These are phyloP conservation scores for Eristalis pertinax DNA, from an alignment of 2,888 invertebrate species.

Conservation along the genomic window DNA sequence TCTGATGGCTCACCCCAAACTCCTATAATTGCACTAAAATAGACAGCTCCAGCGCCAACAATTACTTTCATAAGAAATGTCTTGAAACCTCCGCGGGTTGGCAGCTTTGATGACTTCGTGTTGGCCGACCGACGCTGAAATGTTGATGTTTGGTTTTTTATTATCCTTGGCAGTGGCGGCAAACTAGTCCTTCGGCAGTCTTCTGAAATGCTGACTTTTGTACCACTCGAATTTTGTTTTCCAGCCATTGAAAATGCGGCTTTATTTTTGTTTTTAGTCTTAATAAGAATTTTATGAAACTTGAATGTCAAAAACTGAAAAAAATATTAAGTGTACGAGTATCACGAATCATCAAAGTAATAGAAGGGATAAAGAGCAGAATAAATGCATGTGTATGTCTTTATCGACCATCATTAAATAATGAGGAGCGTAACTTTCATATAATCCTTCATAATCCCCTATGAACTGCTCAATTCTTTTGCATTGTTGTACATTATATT, in stretches of 20 bases:
- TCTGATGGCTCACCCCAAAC: conserved; percentile 54
- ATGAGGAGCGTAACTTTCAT: no score
- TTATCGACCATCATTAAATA: no score
- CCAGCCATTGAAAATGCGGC: conserved; percentile 33
- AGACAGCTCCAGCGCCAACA: conserved; percentile 48
- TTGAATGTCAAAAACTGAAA: neutral
- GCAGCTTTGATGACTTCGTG: neutral
- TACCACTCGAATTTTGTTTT: conserved; percentile 50
- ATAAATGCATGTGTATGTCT: no score
- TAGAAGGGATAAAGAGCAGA: no score
- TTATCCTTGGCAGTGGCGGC: conserved; percentile 20
- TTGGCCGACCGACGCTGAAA: conserved; percentile 19
- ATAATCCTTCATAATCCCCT: no score
- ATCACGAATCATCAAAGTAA: neutral
- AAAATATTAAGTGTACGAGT: neutral
- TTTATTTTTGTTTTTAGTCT: neutral
- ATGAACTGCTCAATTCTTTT: no score
- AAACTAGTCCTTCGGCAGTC: conserved; percentile 13
- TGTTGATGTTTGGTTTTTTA: conserved; percentile 40
- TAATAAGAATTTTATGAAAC: neutral
- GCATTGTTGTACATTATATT: no score
- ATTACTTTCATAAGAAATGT: conserved; percentile 36
- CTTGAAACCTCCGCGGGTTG: conserved; percentile 10
- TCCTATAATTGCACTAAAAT: conserved; percentile 18
- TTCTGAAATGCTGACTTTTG: neutral